Evolutionary conservation across 2,113 vertebrate genomes (phyloP).

Genomic region (Bettongia penicillata): DNA sequence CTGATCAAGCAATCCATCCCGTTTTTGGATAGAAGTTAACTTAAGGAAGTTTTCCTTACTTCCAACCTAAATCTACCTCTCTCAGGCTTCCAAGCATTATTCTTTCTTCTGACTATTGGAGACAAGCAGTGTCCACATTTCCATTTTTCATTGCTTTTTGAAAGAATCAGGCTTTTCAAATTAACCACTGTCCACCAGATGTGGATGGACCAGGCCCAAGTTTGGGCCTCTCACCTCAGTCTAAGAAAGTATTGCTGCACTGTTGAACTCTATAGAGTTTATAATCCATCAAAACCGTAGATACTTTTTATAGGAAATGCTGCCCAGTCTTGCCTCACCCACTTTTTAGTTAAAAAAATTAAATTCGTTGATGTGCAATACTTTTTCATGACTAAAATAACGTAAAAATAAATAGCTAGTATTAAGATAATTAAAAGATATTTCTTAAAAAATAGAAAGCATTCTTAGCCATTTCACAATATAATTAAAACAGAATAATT

Average conservation of each 20-base stretch:
- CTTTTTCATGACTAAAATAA: not conserved
- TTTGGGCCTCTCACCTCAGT: not conserved
- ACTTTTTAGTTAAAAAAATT: conserved; percentile 26
- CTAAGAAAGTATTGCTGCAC: not conserved
- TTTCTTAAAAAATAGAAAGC: not conserved
- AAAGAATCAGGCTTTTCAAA: not conserved
- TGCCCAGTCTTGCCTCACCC: not conserved
- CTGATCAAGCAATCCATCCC: not conserved
- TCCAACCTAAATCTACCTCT: not conserved
- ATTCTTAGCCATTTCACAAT: conserved; percentile 4
- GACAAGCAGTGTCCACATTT: not conserved
- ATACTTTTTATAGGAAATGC: not conserved
- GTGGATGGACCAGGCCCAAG: not conserved
- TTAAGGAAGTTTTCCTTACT: not conserved
- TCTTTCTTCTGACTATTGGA: not conserved
- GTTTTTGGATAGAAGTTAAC: not conserved
- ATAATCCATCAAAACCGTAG: not conserved
- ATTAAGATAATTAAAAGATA: conserved; percentile 39
- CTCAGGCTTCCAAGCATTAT: not conserved
- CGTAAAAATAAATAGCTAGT: conserved; percentile 15
- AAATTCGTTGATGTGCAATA: conserved; percentile 1
- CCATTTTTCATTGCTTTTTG: not conserved
- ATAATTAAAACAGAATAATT: conserved; percentile 23
- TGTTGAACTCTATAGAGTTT: not conserved
- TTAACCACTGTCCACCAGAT: not conserved